These are phyloP conservation scores for Zele albiditarsus DNA, from an alignment of 2,888 invertebrate genomes.

Conservation along the genomic window DNA sequence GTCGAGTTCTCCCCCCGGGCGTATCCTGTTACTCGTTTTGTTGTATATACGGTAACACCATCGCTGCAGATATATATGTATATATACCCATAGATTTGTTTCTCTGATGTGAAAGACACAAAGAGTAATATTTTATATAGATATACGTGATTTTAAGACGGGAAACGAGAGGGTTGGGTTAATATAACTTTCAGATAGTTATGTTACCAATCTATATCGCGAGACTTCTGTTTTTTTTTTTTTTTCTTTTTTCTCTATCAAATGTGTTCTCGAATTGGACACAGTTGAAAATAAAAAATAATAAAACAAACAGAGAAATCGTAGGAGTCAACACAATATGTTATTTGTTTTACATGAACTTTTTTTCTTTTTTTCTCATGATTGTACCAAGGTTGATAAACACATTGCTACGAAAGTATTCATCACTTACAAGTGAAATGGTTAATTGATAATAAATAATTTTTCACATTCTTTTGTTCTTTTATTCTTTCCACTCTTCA, in stretches of 20 bases:
- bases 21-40: conserved; percentile 33
- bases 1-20: conserved; percentile 20
- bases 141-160: neutral
- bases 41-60: conserved; percentile 27
- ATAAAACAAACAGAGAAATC: neutral
- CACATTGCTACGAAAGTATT: neutral
- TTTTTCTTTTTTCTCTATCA: conserved; percentile 30
- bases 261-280: neutral
- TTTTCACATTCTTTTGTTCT: neutral
- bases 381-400: neutral
- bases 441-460: neutral
- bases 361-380: neutral
- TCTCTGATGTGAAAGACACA: neutral
- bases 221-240: conserved; percentile 6
- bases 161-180: neutral
- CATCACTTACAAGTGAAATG: neutral
- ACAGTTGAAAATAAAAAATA: conserved; percentile 23
- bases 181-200: neutral
- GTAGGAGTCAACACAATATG: neutral
- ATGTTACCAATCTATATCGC: neutral
- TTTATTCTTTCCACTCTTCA: neutral
- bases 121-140: neutral
- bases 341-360: neutral
- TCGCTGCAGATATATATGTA: neutral
- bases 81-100: conserved; percentile 14